Conservation (phyloP, 2,888 invertebrate genomes). For the Ormia ochracea region DNA sequence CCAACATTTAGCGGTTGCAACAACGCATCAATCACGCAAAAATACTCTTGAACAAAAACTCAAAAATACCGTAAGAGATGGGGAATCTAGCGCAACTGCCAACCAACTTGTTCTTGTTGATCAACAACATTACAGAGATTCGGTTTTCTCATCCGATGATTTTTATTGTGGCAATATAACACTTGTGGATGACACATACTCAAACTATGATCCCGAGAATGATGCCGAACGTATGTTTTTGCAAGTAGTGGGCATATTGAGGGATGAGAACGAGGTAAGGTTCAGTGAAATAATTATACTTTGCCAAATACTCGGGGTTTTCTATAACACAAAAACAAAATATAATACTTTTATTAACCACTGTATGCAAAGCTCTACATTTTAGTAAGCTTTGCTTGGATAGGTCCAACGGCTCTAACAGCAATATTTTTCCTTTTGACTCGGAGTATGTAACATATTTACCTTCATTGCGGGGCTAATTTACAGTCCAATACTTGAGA, state of each 20-base stretch:
- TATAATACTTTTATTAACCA: no score
- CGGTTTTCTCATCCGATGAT: slow-evolving; percentile 56
- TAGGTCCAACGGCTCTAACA: no score
- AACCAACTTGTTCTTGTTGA: slow-evolving; percentile 13
- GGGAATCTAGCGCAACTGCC: slow-evolving; percentile 59
- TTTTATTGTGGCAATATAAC: slow-evolving; percentile 75
- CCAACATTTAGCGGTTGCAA: slow-evolving; percentile 10
- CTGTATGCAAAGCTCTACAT: no score
- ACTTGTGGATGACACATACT: slow-evolving; percentile 75
- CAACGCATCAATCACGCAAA: background rate
- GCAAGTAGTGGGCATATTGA: slow-evolving; percentile 76
- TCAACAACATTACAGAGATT: slow-evolving; percentile 54
- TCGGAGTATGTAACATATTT: no score
- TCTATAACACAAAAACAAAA: no score
- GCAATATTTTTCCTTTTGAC: no score
- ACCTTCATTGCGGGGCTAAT: no score
- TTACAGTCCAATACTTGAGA: no score
- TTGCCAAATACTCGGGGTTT: no score
- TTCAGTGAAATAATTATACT: no score
- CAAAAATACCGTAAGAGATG: slow-evolving; percentile 40
- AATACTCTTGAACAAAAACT: slow-evolving; percentile 27
- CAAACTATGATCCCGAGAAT: slow-evolving; percentile 76
- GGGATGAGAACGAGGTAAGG: slow-evolving; percentile 77
- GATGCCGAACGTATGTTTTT: slow-evolving; percentile 77
- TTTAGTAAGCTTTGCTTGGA: no score